Evolutionary conservation across 2,888 invertebrate genomes (phyloP).

Genomic region (Eustalomyia histrio): DNA sequence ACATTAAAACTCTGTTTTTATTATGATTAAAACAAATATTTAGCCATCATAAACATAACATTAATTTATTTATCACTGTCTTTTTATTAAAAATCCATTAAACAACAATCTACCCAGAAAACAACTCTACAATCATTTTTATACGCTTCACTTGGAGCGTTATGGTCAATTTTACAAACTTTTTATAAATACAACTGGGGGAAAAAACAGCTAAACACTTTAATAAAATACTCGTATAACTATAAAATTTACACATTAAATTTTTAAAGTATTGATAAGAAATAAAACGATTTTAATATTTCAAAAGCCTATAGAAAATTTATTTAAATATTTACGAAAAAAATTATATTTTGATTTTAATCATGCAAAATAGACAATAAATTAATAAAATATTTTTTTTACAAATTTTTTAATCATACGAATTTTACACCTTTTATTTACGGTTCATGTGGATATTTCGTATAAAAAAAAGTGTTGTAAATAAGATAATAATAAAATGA

Average conservation of each 20-base stretch:
- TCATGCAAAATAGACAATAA: background rate
- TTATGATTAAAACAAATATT: background rate
- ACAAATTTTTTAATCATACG: constrained; percentile 7
- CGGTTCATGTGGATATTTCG: background rate
- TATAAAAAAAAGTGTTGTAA: background rate
- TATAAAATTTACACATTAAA: constrained; percentile 7
- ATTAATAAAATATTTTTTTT: background rate
- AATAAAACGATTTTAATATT: background rate
- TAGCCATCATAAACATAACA: background rate
- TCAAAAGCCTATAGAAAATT: background rate
- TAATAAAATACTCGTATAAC: constrained; percentile 8
- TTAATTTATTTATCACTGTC: constrained; percentile 1
- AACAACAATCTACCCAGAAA: background rate
- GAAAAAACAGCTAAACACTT: background rate
- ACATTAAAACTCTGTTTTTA: too few relatives aligned
- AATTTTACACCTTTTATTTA: constrained; percentile 5
- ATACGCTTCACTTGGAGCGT: background rate
- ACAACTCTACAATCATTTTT: background rate
- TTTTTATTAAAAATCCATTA: constrained; percentile 40
- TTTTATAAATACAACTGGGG: background rate
- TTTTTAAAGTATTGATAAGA: background rate
- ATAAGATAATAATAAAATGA: constrained; percentile 1
- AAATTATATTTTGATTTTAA: background rate
- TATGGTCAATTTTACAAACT: constrained; percentile 4
- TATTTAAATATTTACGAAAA: background rate